Base-by-base conservation (phyloP, 2,113 vertebrate species). In the Rhodinocichla rosea region DNA sequence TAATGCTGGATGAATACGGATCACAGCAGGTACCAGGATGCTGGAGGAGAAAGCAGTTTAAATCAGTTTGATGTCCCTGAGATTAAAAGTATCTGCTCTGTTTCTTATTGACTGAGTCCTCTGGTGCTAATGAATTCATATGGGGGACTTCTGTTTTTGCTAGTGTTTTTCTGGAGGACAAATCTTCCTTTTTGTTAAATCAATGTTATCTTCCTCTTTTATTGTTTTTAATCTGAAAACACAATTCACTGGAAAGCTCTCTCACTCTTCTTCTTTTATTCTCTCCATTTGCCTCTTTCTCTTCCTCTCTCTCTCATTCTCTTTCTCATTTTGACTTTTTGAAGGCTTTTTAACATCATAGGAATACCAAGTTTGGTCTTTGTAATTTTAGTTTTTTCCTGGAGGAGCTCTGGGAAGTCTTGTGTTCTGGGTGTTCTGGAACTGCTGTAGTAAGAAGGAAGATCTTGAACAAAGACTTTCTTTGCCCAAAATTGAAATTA, bases 401-500 rank as follows among this genome's bases (percentile, higher is more conserved):
- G 76, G 47, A 89, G 42, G 27, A 86, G 13, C 59, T 78, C 60
- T 93, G 78, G 45, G 35, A 77, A 92, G 35, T 81, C 63, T 90
- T 92, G 55, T 94, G 52, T 90, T 87, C 82, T 94, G 90, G 71
- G 84, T 90, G 91, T 94, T 94, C 92, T 95, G 86, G 52, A 26
- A 2, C 64, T 67, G 73, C n/a, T 75, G 17, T 45, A 56, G 74
- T 89, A 95, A 92, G 76, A 94, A 95, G 89, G 32, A 92, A 60
- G 32, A 86, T 53, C 75, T 64, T 90, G 92, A 95, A 90, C 85
- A 94, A 95, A 95, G 70, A 87, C 67, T 95, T 94, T 87, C 60
- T 94, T 95, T 93, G 84, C 78, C 79, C 82, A 90, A 94, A 90
- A 86, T 85, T 74, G 82, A 91, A 94, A 90, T 93, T 95, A 80